phyloP scores from a whole-genome alignment of 2,888 invertebrate species.

The Oeneis ivallda region DNA sequence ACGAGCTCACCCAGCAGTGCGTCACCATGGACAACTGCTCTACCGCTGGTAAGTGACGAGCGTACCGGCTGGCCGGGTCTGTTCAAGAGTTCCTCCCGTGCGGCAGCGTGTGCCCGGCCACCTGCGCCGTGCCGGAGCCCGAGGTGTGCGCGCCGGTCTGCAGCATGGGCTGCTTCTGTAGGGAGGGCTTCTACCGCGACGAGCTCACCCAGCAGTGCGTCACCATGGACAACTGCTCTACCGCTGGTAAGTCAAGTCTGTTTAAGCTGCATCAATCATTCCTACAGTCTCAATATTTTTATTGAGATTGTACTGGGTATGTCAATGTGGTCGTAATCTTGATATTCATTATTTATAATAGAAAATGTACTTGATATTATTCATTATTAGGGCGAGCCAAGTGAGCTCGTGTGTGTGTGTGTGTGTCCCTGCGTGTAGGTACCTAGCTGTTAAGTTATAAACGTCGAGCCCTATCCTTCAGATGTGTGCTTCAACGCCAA shows the following conservation, averaged over 20 bases:
- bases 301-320: too few species aligned
- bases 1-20: constrained; percentile 59
- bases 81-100: constrained; percentile 70
- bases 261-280: too few species aligned
- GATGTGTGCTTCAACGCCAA: constrained; percentile 65
- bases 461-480: constrained; percentile 54
- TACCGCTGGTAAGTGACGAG: constrained; percentile 50
- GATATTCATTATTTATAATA: too few species aligned
- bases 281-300: too few species aligned
- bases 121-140: constrained; percentile 63
- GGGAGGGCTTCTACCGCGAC: constrained; percentile 62
- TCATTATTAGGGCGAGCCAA: too few species aligned
- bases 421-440: not conserved
- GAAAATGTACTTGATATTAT: too few species aligned
- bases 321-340: too few species aligned
- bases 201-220: constrained; percentile 61
- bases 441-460: not conserved
- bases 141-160: constrained; percentile 60
- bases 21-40: constrained; percentile 67
- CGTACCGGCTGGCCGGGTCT: too few species aligned
- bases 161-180: constrained; percentile 74
- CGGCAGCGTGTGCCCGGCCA: constrained; percentile 63
- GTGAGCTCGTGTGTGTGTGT: too few species aligned
- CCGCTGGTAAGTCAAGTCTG: constrained; percentile 50
- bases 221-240: constrained; percentile 62